phyloP scores from a whole-genome alignment of 2,888 invertebrate species.

The Tortrix viridana region DNA sequence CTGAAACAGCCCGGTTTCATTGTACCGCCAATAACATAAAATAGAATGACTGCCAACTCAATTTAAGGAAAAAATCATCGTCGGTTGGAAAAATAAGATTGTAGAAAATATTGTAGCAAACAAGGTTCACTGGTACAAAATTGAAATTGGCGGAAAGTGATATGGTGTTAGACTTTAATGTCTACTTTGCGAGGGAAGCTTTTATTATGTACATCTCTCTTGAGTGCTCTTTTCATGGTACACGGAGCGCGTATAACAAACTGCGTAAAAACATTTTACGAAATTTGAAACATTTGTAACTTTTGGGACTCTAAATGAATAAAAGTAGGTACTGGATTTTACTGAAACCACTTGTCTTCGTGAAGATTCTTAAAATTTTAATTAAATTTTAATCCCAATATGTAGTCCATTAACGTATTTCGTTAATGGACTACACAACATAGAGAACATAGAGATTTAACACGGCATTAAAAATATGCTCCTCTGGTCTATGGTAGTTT shows the following conservation, averaged over 20 bases:
- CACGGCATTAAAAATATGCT: too few species aligned
- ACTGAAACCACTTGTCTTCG: too few species aligned
- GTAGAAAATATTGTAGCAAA: constrained; percentile 1
- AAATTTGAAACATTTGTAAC: constrained; percentile 27
- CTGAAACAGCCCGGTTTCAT: neutral
- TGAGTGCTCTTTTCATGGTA: constrained; percentile 41
- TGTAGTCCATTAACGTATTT: too few species aligned
- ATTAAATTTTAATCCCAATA: too few species aligned
- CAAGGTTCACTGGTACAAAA: constrained; percentile 18
- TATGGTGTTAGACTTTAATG: constrained; percentile 19
- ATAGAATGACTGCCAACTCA: neutral
- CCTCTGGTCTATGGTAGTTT: too few species aligned
- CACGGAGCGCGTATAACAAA: constrained; percentile 29
- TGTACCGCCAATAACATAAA: constrained; percentile 2
- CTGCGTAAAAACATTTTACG: constrained; percentile 16
- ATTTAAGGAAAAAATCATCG: constrained; percentile 4
- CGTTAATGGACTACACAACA: too few species aligned
- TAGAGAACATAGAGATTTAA: too few species aligned
- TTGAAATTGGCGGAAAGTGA: constrained; percentile 6
- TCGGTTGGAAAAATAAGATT: neutral
- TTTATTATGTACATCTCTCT: constrained; percentile 40
- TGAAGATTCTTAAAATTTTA: too few species aligned
- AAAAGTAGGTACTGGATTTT: neutral
- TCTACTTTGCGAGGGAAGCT: constrained; percentile 19
- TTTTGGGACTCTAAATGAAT: constrained; percentile 6